phyloP scores from a whole-genome alignment of 2,888 invertebrate genomes.

The Dione vanillae region DNA sequence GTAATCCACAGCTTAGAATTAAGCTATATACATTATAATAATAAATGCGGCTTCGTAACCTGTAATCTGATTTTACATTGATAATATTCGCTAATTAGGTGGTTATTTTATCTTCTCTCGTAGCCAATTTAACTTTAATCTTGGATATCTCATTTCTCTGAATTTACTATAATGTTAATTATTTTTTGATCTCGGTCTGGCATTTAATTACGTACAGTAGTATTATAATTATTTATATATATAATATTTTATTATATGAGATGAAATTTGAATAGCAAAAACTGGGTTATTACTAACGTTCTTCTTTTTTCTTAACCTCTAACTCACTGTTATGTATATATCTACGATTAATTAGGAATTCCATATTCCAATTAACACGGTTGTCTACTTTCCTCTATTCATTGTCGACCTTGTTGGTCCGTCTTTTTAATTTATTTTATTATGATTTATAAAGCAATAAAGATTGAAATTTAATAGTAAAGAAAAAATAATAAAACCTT shows the following conservation, averaged over 20 bases:
- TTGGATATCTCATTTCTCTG: constrained; percentile 10
- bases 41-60: constrained; percentile 26
- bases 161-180: neutral
- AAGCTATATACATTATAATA: constrained; percentile 20
- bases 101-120: constrained; percentile 29
- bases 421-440: too few relatives aligned
- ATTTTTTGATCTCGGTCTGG: neutral
- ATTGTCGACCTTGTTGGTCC: too few relatives aligned
- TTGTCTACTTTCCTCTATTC: too few relatives aligned
- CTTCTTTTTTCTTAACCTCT: too few relatives aligned
- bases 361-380: too few relatives aligned
- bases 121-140: constrained; percentile 22
- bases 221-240: neutral
- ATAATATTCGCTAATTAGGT: constrained; percentile 35
- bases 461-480: neutral
- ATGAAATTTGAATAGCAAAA: too few relatives aligned
- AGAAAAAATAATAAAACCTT: neutral
- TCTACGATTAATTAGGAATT: too few relatives aligned
- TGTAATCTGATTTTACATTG: constrained; percentile 35
- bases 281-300: too few relatives aligned
- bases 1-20: neutral
- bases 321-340: too few relatives aligned
- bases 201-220: neutral
- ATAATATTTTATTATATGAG: too few relatives aligned
- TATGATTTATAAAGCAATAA: too few relatives aligned